Percentiles rank a stretch among this genome's conserved stretches.
phyloP scores from a whole-genome alignment of 2,797 vertebrate genomes.

The Melanogrammus aeglefinus region DNA sequence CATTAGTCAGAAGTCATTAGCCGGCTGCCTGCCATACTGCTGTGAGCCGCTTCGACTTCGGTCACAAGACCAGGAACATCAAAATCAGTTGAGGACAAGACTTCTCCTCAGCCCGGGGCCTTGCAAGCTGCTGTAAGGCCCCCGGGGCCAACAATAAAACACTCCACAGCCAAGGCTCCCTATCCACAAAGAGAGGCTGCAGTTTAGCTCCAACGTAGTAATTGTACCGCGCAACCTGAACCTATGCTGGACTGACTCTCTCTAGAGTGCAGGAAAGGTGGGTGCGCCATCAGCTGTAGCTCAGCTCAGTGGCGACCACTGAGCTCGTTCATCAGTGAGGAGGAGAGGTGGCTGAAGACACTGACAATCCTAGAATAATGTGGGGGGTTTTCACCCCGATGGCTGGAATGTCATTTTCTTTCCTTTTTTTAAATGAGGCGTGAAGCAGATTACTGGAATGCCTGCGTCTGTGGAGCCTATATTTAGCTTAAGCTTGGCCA shows the following conservation, averaged over 20 bases:
- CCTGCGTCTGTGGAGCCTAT: conserved; percentile 38
- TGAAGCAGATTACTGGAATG: conserved; percentile 55
- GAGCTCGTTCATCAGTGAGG: conserved; percentile 22
- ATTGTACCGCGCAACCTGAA: neutral
- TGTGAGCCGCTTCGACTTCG: too few species aligned
- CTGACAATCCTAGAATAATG: conserved; percentile 31
- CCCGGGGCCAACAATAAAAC: neutral
- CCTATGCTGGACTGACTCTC: neutral
- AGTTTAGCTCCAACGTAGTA: neutral
- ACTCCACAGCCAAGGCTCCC: neutral
- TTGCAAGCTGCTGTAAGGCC: too few species aligned
- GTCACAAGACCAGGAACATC: too few species aligned
- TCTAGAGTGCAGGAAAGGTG: neutral
- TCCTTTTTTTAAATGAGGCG: conserved; percentile 31
- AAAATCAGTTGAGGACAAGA: too few species aligned
- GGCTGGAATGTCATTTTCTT: neutral
- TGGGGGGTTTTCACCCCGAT: neutral
- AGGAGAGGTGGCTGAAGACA: conserved; percentile 42
- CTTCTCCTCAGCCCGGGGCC: neutral
- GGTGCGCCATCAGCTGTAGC: neutral
- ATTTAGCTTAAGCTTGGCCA: conserved; percentile 45
- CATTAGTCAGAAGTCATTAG: neutral
- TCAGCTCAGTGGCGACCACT: neutral
- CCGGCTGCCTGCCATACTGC: neutral
- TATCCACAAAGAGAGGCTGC: neutral